A percentile compares a stretch with the other conserved stretches of the same genome.
phyloP scores from a whole-genome alignment of 2,888 invertebrate species.

The Lepidocyrtoides sp. region DNA sequence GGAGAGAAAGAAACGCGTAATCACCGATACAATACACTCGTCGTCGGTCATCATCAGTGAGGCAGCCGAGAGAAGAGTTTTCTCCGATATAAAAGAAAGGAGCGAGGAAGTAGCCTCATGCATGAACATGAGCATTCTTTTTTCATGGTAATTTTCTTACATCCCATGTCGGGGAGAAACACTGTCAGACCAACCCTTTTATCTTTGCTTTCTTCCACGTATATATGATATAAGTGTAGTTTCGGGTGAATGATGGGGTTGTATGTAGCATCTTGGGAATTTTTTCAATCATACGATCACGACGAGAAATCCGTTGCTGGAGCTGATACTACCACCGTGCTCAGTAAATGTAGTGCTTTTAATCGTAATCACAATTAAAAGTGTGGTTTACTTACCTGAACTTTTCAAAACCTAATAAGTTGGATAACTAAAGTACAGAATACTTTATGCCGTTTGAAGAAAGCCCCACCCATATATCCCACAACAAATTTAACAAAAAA shows the following conservation, averaged over 20 bases:
- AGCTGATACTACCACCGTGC: too few relatives aligned
- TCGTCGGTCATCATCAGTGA: constrained; percentile 49
- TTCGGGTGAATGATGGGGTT: neutral
- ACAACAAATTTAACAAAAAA: neutral
- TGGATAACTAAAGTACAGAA: too few relatives aligned
- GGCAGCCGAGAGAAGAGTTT: neutral
- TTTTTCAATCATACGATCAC: constrained; percentile 8
- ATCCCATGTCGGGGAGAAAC: neutral
- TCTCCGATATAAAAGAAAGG: constrained; percentile 30
- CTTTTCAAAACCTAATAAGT: too few relatives aligned
- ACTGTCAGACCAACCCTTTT: constrained; percentile 77
- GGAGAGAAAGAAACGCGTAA: constrained; percentile 19
- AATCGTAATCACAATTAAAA: too few relatives aligned
- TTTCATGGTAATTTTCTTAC: constrained; percentile 81
- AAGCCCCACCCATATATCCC: too few relatives aligned
- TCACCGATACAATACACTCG: constrained; percentile 37
- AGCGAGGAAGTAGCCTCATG: constrained; percentile 76
- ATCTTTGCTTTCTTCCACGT: too few relatives aligned
- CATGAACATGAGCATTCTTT: constrained; percentile 82
- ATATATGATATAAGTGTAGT: too few relatives aligned
- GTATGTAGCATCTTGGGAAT: neutral
- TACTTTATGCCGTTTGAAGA: too few relatives aligned
- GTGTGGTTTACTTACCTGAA: too few relatives aligned
- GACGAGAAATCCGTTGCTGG: too few relatives aligned
- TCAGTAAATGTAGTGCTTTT: too few relatives aligned